Base-by-base conservation (phyloP, 1,140 invertebrate species). In the Halictus rubicundus region DNA sequence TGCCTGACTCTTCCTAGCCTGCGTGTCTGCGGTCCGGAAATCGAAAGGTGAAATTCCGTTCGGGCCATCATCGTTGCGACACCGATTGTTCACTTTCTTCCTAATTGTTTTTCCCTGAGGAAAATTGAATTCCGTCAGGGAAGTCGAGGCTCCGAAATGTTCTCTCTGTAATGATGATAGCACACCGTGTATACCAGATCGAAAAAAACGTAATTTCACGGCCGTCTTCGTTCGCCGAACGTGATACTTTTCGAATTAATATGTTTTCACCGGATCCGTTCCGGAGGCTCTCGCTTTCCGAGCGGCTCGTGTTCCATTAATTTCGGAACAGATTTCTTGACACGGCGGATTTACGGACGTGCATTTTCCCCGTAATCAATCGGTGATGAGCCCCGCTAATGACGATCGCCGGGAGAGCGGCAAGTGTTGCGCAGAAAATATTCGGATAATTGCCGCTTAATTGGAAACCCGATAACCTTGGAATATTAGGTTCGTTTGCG, bases 401-500 rank as follows among this genome's bases (percentile, higher is more conserved):
- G 76, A 72, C 60, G 76, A 60, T 61, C 66, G 3, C 42, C 42
- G 10, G 12, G 42, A 12, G 25, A 16, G 19, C 42, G 27, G 37
- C 19, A 77, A 77, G 75, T 71, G 75, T 78, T 52, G 27, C 27
- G 14, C 8, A 32, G 75, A 71, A 71, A 78, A 71, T 70, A 42
- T 63, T 78, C 21, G 68, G 42, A 78, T 78, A 78, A 78, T 72
- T 64, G 60, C 16, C 68, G 76, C 60, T 78, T 71, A 78, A 78
- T 78, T 78, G 76, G 76, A 71, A 78, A 78, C 76, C 52, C 59
- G 68, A 78, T 72, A 71, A 78, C 68, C 46, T 78, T 64, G 23
- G 68, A 32, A 42, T 71, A 78, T 78, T 78, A 72, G 76, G 76
- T 78, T 78, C 76, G 60, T 72, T 78, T 64, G 68, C 21, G 37